Evolutionary conservation across 2,888 invertebrate species (phyloP).

Genomic region (Cheilosia variabilis): DNA sequence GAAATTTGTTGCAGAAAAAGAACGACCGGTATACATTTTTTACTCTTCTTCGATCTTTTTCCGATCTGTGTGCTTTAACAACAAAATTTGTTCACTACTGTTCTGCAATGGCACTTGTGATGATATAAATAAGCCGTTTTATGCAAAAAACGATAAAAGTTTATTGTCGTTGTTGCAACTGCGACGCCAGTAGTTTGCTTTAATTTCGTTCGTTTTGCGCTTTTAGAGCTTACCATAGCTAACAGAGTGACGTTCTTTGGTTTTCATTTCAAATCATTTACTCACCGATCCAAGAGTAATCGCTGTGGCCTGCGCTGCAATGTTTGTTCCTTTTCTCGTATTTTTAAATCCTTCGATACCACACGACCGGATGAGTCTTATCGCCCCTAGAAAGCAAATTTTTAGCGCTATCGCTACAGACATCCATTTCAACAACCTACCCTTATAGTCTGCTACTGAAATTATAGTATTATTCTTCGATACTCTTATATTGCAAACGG

Average conservation of each 20-base stretch:
- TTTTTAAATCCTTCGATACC: slow-evolving; percentile 98
- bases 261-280: slow-evolving; percentile 48
- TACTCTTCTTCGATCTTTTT: too few species aligned
- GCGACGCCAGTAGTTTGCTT: not conserved
- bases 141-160: too few species aligned
- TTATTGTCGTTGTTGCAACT: too few species aligned
- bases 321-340: slow-evolving; percentile 96
- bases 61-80: too few species aligned
- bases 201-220: not conserved
- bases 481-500: slow-evolving; percentile 92
- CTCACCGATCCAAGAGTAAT: slow-evolving; percentile 90
- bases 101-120: too few species aligned
- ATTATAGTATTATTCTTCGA: slow-evolving; percentile 95
- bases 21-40: too few species aligned
- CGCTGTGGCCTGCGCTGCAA: slow-evolving; percentile 97
- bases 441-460: slow-evolving; percentile 88
- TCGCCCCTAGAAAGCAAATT: slow-evolving; percentile 82
- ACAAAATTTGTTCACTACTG: too few species aligned
- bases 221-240: not conserved
- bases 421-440: slow-evolving; percentile 81
- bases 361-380: slow-evolving; percentile 88
- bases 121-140: too few species aligned
- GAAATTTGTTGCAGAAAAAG: too few species aligned
- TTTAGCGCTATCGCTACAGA: not conserved
- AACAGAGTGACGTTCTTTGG: not conserved